Conservation (phyloP, 2,888 invertebrate species). For the Orthonevra nobilis region DNA sequence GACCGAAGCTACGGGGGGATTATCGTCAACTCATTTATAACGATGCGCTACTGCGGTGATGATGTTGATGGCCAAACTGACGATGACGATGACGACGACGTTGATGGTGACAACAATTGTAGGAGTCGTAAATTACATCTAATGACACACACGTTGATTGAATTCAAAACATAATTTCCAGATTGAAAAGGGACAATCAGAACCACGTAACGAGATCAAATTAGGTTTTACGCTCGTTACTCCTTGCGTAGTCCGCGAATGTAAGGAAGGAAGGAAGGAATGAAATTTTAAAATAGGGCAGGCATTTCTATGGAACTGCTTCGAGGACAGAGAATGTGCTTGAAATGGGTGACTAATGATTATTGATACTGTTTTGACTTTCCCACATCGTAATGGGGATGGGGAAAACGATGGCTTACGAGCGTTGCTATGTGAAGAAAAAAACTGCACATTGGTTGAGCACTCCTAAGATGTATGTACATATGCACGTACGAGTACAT, state of each 20-base stretch:
- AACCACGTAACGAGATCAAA: conserved; percentile 77
- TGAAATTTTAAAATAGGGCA: conserved; percentile 66
- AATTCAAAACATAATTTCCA: conserved; percentile 72
- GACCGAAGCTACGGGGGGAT: conserved; percentile 63
- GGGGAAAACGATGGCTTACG: no score
- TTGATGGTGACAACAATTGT: conserved; percentile 68
- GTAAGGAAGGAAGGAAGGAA: no score
- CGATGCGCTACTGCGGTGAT: conserved; percentile 43
- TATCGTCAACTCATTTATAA: conserved; percentile 56
- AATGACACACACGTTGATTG: conserved; percentile 73
- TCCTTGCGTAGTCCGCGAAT: conserved; percentile 43
- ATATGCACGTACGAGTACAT: neutral
- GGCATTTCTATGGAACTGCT: conserved; percentile 8
- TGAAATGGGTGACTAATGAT: conserved; percentile 70
- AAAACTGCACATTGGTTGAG: no score
- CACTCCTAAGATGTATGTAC: no score
- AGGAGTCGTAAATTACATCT: conserved; percentile 71
- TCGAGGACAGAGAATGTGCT: conserved; percentile 36
- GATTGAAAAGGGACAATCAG: conserved; percentile 69
- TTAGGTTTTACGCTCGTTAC: conserved; percentile 72
- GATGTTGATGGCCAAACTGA: conserved; percentile 58
- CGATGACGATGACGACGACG: conserved; percentile 26
- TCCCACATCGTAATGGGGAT: conserved; percentile 6
- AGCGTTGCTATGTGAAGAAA: no score
- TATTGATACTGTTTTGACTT: conserved; percentile 69